Evolutionary conservation across 2,113 vertebrate species (phyloP), one percentile per base, ranked within the genome.

Genomic region (Microcebus murinus): DNA sequence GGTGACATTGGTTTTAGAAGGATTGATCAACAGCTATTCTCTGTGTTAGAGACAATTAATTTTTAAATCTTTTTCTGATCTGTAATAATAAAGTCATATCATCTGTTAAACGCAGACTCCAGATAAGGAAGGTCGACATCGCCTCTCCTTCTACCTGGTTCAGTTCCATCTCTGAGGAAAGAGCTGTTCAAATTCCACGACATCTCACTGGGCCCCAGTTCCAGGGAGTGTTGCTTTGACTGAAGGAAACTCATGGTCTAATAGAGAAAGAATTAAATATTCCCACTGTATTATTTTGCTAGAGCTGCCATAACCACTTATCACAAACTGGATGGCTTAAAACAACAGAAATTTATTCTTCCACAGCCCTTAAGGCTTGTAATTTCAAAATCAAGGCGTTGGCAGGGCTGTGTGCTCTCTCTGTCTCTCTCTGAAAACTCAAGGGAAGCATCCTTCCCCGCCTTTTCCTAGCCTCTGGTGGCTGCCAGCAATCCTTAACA

Each of bases 361-460:
- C 31, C 39, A 59, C 14, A 74, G 61, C 59, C 67, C 42, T 74
- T 8, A 4, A 71, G 42, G 27, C 36, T 52, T 45, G 71, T n/a
- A 87, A 48, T 17, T 89, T 27, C 85, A 92, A 90, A 97, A 61
- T 77, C 61, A 83, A 92, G 39, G 8, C 48, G 4, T 74, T 76
- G 52, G 3, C 14, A 34, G 11, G 31, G n/a, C 45, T 48, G 20
- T 34, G 34, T 18, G 25, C 42, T 74, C 31, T 74, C 31, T 59
- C 39, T 70, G 20, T 63, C 8, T 63, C 45, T 48, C 45, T 48
- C 55, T 25, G 29, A 81, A 45, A 21, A 3, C 17, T 68, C 15
- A 18, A 73, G 59, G 42, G 70, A 81, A 81, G 59, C 81, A 42
- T 67, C 18, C 18, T 50, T 81, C n/a, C 31, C 45, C 77, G 52